A percentile compares a stretch with the other conserved stretches of the same genome.
These are phyloP conservation scores for Cariama cristata DNA, from an alignment of 2,113 vertebrate species.

Conservation along the genomic window DNA sequence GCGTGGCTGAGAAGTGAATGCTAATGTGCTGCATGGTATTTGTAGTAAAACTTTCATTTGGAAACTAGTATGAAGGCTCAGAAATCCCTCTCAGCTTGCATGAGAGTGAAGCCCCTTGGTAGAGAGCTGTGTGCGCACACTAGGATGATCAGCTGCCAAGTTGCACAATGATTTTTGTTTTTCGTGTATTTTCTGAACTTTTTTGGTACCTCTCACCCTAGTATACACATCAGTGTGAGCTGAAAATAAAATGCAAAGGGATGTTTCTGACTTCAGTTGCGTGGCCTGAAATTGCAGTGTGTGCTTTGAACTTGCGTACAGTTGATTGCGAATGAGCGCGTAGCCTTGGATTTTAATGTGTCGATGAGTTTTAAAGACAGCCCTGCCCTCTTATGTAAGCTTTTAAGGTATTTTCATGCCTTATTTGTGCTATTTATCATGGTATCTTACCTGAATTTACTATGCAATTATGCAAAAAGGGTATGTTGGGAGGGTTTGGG, in stretches of 20 bases:
- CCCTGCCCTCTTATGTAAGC: not conserved
- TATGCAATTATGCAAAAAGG: not conserved
- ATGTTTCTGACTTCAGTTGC: not conserved
- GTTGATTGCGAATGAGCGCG: fast-evolving
- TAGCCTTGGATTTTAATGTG: not conserved
- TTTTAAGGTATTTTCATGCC: not conserved
- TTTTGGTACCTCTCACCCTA: not conserved
- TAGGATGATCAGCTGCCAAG: not conserved
- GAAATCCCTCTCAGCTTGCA: not conserved
- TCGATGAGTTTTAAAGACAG: not conserved
- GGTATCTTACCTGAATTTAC: not conserved
- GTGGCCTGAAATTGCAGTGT: not conserved
- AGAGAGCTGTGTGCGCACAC: fast-evolving
- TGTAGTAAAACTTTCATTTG: not conserved
- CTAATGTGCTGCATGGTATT: not conserved
- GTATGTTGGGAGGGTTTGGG: not conserved
- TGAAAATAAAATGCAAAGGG: not conserved
- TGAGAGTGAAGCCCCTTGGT: not conserved
- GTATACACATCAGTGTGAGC: not conserved
- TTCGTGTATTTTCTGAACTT: not conserved
- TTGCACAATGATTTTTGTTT: not conserved
- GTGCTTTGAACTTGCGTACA: not conserved
- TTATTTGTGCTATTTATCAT: not conserved
- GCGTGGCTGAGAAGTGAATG: not conserved
- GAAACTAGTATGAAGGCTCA: not conserved